phyloP scores from a whole-genome alignment of 2,797 vertebrate species.

The Hydrophis major region DNA sequence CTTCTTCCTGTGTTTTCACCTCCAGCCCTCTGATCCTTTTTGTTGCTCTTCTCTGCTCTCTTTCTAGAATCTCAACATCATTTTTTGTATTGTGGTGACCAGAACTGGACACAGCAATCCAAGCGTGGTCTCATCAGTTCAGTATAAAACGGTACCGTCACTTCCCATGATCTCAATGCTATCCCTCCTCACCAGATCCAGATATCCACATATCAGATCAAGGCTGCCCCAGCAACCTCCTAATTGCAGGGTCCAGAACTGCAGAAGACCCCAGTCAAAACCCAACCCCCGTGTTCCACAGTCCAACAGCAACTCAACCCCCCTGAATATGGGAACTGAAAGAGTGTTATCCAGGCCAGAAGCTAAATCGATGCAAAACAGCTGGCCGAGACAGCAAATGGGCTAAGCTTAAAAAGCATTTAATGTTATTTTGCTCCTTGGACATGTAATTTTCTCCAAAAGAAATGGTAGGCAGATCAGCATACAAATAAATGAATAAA shows the following conservation, averaged over 20 bases:
- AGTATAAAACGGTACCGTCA: no score
- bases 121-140: no score
- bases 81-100: no score
- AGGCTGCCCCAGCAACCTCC: background rate
- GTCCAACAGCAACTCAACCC: background rate
- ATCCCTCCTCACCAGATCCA: background rate
- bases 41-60: no score
- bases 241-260: background rate
- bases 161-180: no score
- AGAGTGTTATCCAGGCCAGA: background rate
- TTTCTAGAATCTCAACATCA: no score
- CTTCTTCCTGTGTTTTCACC: no score
- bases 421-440: constrained; percentile 32
- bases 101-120: no score
- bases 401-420: background rate
- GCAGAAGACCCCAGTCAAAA: no score
- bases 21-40: no score
- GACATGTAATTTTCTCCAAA: constrained; percentile 31
- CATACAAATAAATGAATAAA: constrained; percentile 12
- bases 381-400: background rate
- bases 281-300: no score
- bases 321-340: background rate
- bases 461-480: constrained; percentile 58
- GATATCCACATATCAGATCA: background rate
- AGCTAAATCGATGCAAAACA: background rate